Evolutionary conservation across 2,888 invertebrate genomes (phyloP).

Genomic region (Caenorhabditis uteleia): DNA sequence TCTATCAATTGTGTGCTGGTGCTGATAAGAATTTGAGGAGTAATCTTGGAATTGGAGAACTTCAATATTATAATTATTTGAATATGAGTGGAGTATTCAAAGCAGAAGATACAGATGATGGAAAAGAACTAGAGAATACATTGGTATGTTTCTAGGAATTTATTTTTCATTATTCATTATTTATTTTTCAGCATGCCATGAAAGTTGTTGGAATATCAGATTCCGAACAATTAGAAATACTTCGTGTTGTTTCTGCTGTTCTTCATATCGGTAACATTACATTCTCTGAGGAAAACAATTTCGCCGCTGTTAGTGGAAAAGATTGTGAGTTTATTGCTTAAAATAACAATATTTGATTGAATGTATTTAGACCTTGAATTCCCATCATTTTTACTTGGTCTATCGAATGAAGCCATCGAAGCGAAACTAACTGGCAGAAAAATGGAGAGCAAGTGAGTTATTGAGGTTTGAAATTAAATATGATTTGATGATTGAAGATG

Average conservation of each 20-base stretch:
- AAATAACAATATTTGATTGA: constrained; percentile 5
- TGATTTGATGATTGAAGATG: too few species aligned
- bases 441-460: constrained; percentile 75
- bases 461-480: constrained; percentile 11
- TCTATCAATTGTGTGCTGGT: constrained; percentile 77
- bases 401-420: constrained; percentile 74
- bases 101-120: constrained; percentile 77
- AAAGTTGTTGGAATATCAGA: constrained; percentile 76
- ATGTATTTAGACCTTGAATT: constrained; percentile 74
- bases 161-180: constrained; percentile 2
- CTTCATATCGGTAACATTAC: constrained; percentile 77
- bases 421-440: constrained; percentile 76
- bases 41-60: constrained; percentile 74
- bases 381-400: constrained; percentile 76
- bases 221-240: constrained; percentile 74
- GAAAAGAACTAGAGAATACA: constrained; percentile 77
- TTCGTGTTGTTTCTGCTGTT: constrained; percentile 75
- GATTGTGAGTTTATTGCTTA: constrained; percentile 73
- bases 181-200: constrained; percentile 74
- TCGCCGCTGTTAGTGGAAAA: constrained; percentile 75
- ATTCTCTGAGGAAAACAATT: constrained; percentile 74
- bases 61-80: constrained; percentile 76
- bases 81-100: constrained; percentile 75
- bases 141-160: constrained; percentile 72
- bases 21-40: constrained; percentile 74